Evolutionary conservation across 1,140 invertebrate species (phyloP).

Genomic region (Eriosoma lanigerum): DNA sequence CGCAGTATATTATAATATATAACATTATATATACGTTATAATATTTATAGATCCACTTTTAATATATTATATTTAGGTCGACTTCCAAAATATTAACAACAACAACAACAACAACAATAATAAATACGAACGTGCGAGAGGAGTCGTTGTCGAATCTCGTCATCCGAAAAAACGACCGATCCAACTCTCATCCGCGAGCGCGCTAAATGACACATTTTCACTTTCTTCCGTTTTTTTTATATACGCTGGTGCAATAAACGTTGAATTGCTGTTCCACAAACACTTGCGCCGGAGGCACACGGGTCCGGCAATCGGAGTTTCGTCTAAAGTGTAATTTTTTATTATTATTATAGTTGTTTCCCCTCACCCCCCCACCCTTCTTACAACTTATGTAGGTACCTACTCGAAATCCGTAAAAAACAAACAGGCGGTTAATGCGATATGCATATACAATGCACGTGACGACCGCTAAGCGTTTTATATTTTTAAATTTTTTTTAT

Average conservation of each 20-base stretch:
- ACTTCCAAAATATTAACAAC: slow-evolving; percentile 18
- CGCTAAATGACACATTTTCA: slow-evolving; percentile 5
- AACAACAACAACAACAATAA: background rate
- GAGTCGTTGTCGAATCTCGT: background rate
- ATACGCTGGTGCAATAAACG: slow-evolving; percentile 11
- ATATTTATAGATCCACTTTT: slow-evolving; percentile 21
- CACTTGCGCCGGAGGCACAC: background rate
- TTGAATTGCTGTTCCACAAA: slow-evolving; percentile 2
- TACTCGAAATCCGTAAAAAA: slow-evolving; percentile 27
- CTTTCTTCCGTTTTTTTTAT: slow-evolving; percentile 38
- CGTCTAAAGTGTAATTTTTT: background rate
- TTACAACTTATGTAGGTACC: too few species aligned
- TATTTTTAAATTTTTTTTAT: too few species aligned
- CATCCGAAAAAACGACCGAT: background rate
- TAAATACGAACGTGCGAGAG: too few species aligned
- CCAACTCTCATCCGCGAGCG: background rate
- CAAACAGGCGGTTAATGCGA: too few species aligned
- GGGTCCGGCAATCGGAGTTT: background rate
- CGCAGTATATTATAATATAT: too few species aligned
- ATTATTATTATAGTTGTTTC: background rate
- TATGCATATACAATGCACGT: too few species aligned
- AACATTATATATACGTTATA: too few species aligned
- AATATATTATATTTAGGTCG: background rate
- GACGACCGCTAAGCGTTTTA: too few species aligned
- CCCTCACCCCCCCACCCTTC: too few species aligned